A percentile compares a stretch with the other conserved stretches of the same genome.
Conservation (phyloP, 1,140 invertebrate species). For the Heliconius melpomene region DNA sequence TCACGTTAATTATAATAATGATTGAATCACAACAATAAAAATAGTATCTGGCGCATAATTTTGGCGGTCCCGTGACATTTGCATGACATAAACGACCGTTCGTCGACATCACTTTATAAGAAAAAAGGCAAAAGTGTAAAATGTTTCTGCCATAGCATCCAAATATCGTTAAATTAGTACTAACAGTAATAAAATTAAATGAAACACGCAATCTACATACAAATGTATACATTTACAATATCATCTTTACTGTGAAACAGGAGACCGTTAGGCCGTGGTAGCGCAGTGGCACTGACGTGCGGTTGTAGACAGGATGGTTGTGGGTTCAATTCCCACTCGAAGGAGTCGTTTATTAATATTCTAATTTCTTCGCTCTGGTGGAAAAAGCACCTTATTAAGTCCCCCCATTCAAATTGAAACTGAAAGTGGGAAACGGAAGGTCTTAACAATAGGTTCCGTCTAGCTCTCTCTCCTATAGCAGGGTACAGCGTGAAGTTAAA, state of each 20-base stretch:
- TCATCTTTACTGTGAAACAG: neutral
- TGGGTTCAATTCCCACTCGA: too few species aligned
- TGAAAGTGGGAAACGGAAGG: too few species aligned
- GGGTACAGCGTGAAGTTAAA: too few species aligned
- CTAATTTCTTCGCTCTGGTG: too few species aligned
- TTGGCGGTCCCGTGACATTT: slow-evolving; percentile 26
- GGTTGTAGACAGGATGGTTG: too few species aligned
- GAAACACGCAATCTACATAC: slow-evolving; percentile 20
- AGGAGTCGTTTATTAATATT: too few species aligned
- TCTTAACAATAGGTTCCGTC: too few species aligned
- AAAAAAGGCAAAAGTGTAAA: neutral
- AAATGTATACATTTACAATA: slow-evolving; percentile 20
- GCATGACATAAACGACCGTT: slow-evolving; percentile 29
- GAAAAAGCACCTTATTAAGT: too few species aligned
- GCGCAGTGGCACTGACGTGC: too few species aligned
- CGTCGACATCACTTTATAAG: slow-evolving; percentile 14
- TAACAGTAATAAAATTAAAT: slow-evolving; percentile 21
- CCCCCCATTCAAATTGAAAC: too few species aligned
- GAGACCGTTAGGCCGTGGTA: too few species aligned
- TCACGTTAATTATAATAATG: slow-evolving; percentile 12
- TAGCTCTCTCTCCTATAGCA: too few species aligned
- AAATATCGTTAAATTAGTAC: slow-evolving; percentile 9
- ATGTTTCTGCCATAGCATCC: neutral
- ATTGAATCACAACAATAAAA: slow-evolving; percentile 30
- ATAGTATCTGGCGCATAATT: slow-evolving; percentile 22